A percentile compares a stretch with the other conserved stretches of the same genome.
These are phyloP conservation scores for Phrynocephalus forsythii DNA, from an alignment of 2,797 vertebrate genomes.

Conservation along the genomic window DNA sequence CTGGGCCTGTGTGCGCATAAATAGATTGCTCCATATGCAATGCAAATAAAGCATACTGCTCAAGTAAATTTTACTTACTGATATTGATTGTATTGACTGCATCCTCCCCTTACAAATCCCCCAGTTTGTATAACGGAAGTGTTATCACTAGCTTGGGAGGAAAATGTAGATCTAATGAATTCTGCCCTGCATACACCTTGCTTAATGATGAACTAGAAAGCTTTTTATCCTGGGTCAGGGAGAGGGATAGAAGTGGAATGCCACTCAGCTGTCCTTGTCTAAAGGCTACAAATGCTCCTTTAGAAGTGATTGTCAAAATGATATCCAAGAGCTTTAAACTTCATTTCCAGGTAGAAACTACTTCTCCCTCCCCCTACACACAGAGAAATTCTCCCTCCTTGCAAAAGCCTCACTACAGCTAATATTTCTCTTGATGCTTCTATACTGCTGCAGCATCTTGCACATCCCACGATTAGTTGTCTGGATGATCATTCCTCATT, in stretches of 20 bases:
- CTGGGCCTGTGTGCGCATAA: slow-evolving; percentile 55
- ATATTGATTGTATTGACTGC: slow-evolving; percentile 77
- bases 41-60: slow-evolving; percentile 74
- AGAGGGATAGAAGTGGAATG: neutral
- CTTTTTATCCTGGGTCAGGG: slow-evolving; percentile 30
- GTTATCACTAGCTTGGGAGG: slow-evolving; percentile 59
- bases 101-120: slow-evolving; percentile 71
- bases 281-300: neutral
- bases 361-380: no score
- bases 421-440: no score
- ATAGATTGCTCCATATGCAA: slow-evolving; percentile 77
- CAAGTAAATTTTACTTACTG: slow-evolving; percentile 79
- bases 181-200: slow-evolving; percentile 50
- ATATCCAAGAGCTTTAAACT: neutral
- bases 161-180: slow-evolving; percentile 51
- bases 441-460: no score
- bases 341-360: neutral
- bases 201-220: slow-evolving; percentile 53
- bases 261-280: neutral
- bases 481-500: no score
- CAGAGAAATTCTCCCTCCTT: no score
- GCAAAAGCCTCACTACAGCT: no score
- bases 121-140: slow-evolving; percentile 73
- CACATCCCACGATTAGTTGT: no score
- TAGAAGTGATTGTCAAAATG: neutral